Percentiles rank a stretch among this genome's conserved stretches.
These are phyloP conservation scores for Maconellicoccus hirsutus DNA, from an alignment of 1,140 invertebrate genomes.

Conservation along the genomic window DNA sequence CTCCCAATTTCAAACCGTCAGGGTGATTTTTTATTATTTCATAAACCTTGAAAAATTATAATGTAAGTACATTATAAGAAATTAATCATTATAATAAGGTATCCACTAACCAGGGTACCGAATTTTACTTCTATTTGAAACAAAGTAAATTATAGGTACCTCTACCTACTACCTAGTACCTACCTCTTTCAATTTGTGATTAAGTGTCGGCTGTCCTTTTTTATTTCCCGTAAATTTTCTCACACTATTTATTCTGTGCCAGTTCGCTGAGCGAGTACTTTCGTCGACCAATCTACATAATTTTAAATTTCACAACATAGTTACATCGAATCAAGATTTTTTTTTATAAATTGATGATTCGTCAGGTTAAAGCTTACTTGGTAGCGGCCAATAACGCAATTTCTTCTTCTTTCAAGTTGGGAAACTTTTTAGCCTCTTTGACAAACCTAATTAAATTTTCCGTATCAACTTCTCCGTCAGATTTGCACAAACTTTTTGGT, in stretches of 20 bases:
- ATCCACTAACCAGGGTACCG: no score
- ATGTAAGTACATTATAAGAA: background rate
- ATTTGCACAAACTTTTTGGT: constrained; percentile 36
- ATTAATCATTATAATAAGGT: no score
- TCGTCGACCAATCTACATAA: constrained; percentile 42
- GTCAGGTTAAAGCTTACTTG: constrained; percentile 36
- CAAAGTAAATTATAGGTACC: no score
- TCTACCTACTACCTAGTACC: no score
- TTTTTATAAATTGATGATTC: no score
- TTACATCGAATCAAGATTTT: no score
- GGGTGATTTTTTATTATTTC: constrained; percentile 38
- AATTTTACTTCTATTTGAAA: no score
- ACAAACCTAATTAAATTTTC: constrained; percentile 41
- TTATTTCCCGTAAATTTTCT: constrained; percentile 43
- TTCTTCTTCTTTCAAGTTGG: constrained; percentile 45
- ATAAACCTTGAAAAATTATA: constrained; percentile 36
- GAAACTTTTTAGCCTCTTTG: constrained; percentile 44
- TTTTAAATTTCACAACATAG: no score
- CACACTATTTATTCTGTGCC: constrained; percentile 50
- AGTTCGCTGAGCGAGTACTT: constrained; percentile 42
- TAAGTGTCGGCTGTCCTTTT: constrained; percentile 35
- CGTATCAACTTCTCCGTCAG: constrained; percentile 39
- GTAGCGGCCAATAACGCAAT: constrained; percentile 45
- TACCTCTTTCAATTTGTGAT: constrained; percentile 30
- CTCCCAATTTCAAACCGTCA: constrained; percentile 36